These are phyloP conservation scores for Hystrix cristata DNA, from an alignment of 2,113 vertebrate genomes.

Conservation along the genomic window DNA sequence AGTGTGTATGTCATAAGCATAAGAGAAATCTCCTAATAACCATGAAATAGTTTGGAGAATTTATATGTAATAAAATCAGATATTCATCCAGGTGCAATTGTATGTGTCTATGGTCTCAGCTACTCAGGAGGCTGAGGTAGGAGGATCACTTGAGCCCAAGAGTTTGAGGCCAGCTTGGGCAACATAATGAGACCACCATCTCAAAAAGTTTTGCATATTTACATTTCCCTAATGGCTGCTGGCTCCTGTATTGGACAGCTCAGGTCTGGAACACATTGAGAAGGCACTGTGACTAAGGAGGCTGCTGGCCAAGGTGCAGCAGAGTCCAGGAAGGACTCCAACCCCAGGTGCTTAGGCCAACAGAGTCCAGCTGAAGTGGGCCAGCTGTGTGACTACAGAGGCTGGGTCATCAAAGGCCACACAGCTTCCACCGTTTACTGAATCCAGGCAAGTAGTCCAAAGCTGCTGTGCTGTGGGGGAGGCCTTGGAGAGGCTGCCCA, in stretches of 20 bases:
- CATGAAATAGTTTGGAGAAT: background rate
- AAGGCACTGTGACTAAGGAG: background rate
- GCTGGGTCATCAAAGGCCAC: background rate
- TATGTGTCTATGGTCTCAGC: background rate
- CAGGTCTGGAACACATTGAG: background rate
- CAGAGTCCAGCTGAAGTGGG: background rate
- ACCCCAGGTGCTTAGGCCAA: background rate
- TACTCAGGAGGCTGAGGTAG: background rate
- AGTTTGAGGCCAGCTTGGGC: background rate
- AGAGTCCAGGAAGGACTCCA: background rate
- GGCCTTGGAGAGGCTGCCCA: background rate
- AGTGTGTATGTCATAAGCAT: background rate
- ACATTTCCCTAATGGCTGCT: background rate
- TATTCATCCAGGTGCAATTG: background rate
- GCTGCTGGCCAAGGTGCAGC: background rate
- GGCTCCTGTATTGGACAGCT: background rate
- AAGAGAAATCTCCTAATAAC: constrained; percentile 1
- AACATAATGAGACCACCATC: background rate
- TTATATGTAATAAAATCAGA: background rate
- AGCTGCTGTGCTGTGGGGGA: background rate
- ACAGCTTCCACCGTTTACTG: background rate
- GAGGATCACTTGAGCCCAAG: background rate
- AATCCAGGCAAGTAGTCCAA: background rate
- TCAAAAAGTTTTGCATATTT: background rate
- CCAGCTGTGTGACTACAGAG: background rate